Evolutionary conservation across 2,797 vertebrate species (phyloP).

Genomic region (Trichosurus vulpecula): DNA sequence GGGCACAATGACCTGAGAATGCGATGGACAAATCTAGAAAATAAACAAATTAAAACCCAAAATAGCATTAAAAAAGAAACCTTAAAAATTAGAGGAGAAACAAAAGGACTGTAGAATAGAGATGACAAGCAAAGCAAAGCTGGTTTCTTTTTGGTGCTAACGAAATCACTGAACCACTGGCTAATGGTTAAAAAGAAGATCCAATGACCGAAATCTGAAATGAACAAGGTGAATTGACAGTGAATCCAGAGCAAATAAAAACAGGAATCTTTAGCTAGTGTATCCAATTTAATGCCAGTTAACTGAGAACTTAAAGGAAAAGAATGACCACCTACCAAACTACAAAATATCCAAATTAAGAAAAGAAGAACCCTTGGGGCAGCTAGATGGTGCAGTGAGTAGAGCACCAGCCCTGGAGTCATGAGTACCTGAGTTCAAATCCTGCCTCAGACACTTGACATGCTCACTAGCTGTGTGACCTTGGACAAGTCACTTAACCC

Average conservation of each 20-base stretch:
- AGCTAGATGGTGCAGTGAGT: too few species aligned
- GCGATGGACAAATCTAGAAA: neutral
- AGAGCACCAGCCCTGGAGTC: too few species aligned
- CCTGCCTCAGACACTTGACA: too few species aligned
- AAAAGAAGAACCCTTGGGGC: too few species aligned
- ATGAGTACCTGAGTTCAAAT: too few species aligned
- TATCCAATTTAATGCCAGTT: neutral
- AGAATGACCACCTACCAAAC: neutral
- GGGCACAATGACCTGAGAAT: neutral
- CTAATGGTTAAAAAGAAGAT: neutral
- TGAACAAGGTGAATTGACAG: neutral
- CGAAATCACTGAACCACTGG: neutral
- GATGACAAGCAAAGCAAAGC: neutral
- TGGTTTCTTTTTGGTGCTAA: neutral
- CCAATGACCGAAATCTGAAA: neutral
- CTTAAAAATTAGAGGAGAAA: neutral
- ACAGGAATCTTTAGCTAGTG: neutral
- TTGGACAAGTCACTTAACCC: too few species aligned
- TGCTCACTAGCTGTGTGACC: too few species aligned
- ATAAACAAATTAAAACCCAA: neutral
- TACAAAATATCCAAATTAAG: neutral
- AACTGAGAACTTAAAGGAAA: neutral
- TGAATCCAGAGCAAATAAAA: neutral
- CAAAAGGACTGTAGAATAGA: neutral
- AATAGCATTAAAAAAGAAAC: neutral